Evolutionary conservation across 2,113 vertebrate species (phyloP).

Genomic region (Agelaius tricolor): DNA sequence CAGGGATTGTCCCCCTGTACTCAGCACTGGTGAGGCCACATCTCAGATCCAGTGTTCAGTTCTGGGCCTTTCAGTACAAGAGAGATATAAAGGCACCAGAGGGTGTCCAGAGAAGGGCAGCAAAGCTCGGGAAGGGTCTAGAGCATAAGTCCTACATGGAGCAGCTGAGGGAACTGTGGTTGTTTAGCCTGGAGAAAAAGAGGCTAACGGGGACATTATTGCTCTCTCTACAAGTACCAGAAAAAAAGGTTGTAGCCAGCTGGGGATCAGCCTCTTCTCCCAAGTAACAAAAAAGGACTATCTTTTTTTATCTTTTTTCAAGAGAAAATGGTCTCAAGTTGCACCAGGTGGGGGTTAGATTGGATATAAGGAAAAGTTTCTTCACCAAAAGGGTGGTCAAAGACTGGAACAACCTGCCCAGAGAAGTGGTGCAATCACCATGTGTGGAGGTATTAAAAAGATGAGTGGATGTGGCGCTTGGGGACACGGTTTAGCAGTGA

Average conservation of each 20-base stretch:
- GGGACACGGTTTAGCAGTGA: neutral
- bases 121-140: neutral
- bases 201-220: neutral
- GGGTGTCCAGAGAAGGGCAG: neutral
- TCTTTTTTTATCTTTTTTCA: neutral
- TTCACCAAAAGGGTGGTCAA: neutral
- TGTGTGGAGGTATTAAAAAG: neutral
- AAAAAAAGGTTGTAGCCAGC: neutral
- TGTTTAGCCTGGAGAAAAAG: neutral
- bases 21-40: neutral
- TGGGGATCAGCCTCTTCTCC: neutral
- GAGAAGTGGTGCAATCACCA: neutral
- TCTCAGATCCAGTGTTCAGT: too few relatives aligned
- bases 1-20: neutral
- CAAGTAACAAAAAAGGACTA: neutral
- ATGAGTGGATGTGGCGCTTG: too few relatives aligned
- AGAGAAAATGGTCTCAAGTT: neutral
- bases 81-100: neutral
- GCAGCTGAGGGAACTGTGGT: neutral
- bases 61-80: neutral
- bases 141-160: neutral
- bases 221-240: neutral
- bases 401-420: neutral
- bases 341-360: fast-evolving
- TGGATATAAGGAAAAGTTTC: neutral